Evolutionary conservation across 1,140 invertebrate genomes (phyloP), one percentile per base, ranked within the genome.

Genomic region (Aethina tumida): DNA sequence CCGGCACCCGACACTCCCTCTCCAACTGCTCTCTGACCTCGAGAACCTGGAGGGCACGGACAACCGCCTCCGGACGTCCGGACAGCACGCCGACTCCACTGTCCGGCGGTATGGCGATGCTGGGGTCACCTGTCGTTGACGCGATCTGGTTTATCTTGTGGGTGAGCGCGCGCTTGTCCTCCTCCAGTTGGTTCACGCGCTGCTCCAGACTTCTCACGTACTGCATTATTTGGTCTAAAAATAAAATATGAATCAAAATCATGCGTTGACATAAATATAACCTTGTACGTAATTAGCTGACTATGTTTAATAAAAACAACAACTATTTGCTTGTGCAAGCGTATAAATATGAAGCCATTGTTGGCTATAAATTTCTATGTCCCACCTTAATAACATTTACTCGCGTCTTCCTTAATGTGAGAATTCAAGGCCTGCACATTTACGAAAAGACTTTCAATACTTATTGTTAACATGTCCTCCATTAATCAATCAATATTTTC

Each of bases 11-110:
- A 55, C 59, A 63, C 38, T 78, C 77, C 30, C 80, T 71, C 56
- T 93, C 88, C 24, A 93, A 67, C 52, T 89, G 79, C 59, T 93
- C 88, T 52, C 90, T 73, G 10, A 94, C 84, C 69, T 94, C 87
- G 30, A 94, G 66, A 37, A 84, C 79, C 60, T 92, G 89, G 44
- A 94, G 73, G 17, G 90, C 89, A 50, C 87, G 73, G 4, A 91
- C 85, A 1, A 95, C 87, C 7, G 89, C 87, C 62, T 93, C 88
- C 8, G 90, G 89, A 27, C 88, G 67, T 5, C 73, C 72, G 12
- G 56, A 71, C 2, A 70, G 55, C 28, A 64, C 65, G 5, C 64
- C 67, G 4, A 58, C 52, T 27, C 65, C 58, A 34, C 66, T 61
- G 8, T 69, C 70, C 13, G 56, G 52, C 5, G 62, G 62, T 28